Evolutionary conservation across 2,113 vertebrate species (phyloP).

Genomic region (Clupea harengus): DNA sequence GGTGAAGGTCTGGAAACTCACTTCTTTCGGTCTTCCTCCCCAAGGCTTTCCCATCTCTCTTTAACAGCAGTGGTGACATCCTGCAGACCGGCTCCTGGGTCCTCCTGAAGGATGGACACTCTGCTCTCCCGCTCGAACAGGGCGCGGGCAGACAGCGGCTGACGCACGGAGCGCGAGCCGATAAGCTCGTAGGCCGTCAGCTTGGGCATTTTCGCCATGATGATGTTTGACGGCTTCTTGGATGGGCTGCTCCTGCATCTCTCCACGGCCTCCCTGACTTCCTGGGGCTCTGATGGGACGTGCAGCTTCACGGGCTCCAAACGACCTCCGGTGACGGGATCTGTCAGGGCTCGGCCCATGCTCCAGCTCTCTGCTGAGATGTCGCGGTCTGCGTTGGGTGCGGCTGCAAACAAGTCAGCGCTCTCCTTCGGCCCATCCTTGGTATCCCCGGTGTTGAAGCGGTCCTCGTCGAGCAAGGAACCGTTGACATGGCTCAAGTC

Average conservation of each 20-base stretch:
- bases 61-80: conserved; percentile 73
- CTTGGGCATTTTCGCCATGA: conserved; percentile 78
- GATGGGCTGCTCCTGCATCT: conserved; percentile 45
- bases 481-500: conserved; percentile 44
- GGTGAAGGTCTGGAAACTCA: conserved; percentile 80
- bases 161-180: conserved; percentile 76
- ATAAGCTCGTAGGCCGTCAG: conserved; percentile 88
- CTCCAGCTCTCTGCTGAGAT: conserved; percentile 83
- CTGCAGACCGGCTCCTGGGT: conserved; percentile 73
- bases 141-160: conserved; percentile 78
- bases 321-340: conserved; percentile 61
- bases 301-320: conserved; percentile 82
- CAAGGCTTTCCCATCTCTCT: conserved; percentile 84
- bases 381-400: conserved; percentile 51
- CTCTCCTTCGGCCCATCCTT: conserved; percentile 11
- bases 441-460: background rate
- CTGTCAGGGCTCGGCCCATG: conserved; percentile 73
- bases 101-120: conserved; percentile 74
- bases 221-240: conserved; percentile 70
- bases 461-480: conserved; percentile 52
- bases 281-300: conserved; percentile 44
- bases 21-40: conserved; percentile 82
- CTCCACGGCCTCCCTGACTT: conserved; percentile 34
- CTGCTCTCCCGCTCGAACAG: conserved; percentile 82
- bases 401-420: background rate